Evolutionary conservation across 2,888 invertebrate genomes (phyloP), one percentile per base, ranked within the genome.

Genomic region (Brachyptera putata): DNA sequence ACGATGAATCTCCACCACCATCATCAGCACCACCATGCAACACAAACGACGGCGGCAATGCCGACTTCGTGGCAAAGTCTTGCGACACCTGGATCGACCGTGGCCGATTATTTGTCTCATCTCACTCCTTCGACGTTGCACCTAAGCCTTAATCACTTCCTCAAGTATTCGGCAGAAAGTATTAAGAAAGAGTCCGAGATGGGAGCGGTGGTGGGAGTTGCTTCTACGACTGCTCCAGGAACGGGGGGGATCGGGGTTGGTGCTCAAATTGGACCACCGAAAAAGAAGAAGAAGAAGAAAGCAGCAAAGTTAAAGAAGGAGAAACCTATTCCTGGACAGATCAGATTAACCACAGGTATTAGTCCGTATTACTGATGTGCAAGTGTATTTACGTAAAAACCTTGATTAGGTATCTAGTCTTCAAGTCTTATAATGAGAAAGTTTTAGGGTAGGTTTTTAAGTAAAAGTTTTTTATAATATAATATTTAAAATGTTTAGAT

Each of bases 91-190:
- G 89, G 89, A 57, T 86, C 89, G 0, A 88, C 90, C 0, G 91
- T 91, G 7, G 91, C 90, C 9, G 91, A 91, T 75, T 91, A 91
- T 73, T 79, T 91, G 61, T 89, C 90, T 7, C 89, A 91, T 63
- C 75, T 91, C 65, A 86, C 87, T 49, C 84, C 86, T 56, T 84
- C 84, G 41, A 85, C 85, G 22, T 72, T 87, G 66, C 91, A 91
- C 0, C 75, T 91, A 58, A 89, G 89, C 24, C 76, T 91, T 56
- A 91, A 91, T 71, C 91, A 91, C 72, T 86, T 91, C 67, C 79
- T 91, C 36, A 91, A 64, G 73, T 91, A 91, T 74, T 89, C 90
- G 1, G 85, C 86, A 0, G 85, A 86, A 69, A 86, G 83, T 62
- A 84, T 84, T 63, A 90, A 90, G 71, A 86, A 90, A 66, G 89